phyloP scores from a whole-genome alignment of 1,140 invertebrate species.

The Polypedilum pembai region DNA sequence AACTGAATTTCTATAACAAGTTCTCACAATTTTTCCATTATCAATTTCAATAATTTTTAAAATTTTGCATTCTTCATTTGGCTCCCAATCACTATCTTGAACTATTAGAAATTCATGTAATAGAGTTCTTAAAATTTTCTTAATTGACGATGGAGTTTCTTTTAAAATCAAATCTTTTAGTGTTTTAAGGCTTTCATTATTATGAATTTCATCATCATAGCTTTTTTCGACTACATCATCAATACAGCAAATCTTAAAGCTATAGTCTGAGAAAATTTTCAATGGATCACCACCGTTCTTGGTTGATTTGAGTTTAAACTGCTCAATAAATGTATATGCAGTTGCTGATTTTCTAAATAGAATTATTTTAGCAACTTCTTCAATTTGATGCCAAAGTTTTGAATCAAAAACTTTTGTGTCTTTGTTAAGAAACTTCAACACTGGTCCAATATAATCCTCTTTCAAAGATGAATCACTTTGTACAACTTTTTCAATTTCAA shows the following conservation, averaged over 20 bases:
- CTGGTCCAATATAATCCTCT: too few relatives aligned
- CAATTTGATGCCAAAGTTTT: not conserved
- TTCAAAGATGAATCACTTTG: too few relatives aligned
- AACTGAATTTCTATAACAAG: not conserved
- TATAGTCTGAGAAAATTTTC: too few relatives aligned
- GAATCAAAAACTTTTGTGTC: too few relatives aligned
- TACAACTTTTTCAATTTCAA: too few relatives aligned
- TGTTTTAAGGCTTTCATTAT: not conserved
- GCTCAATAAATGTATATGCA: not conserved
- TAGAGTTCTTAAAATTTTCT: not conserved
- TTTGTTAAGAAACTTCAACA: too few relatives aligned
- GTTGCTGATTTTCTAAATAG: not conserved
- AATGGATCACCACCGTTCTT: not conserved
- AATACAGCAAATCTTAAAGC: not conserved
- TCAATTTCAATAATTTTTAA: not conserved
- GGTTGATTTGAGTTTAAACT: not conserved
- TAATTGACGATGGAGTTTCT: not conserved
- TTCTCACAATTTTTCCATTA: not conserved
- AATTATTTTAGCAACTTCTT: not conserved
- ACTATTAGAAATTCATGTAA: not conserved
- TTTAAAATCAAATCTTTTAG: not conserved
- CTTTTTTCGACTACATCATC: not conserved
- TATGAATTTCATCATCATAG: not conserved
- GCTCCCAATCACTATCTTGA: not conserved
- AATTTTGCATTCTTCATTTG: not conserved